These are phyloP conservation scores for Athalia rosae DNA, from an alignment of 2,888 invertebrate genomes.

Conservation along the genomic window DNA sequence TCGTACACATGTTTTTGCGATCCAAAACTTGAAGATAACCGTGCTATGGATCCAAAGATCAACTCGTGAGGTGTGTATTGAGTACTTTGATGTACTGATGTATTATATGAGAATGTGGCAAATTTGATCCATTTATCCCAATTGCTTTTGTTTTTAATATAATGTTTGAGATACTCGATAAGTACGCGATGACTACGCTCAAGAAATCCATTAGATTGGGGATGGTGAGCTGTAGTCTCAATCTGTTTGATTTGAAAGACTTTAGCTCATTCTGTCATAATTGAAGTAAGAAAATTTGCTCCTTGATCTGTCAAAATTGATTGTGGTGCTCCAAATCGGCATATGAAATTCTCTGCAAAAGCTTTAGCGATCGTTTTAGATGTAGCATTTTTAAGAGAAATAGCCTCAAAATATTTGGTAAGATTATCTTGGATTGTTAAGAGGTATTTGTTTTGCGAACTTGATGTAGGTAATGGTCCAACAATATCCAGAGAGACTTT, in stretches of 20 bases:
- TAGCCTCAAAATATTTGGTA: conserved; percentile 45
- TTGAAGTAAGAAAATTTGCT: conserved; percentile 36
- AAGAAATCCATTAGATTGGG: conserved; percentile 47
- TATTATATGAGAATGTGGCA: conserved; percentile 48
- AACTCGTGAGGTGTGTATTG: conserved; percentile 48
- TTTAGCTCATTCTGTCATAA: conserved; percentile 44
- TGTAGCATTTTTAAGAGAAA: conserved; percentile 25
- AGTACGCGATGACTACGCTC: conserved; percentile 45
- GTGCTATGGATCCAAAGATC: conserved; percentile 46
- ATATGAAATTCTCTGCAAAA: conserved; percentile 46
- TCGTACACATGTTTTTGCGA: neutral
- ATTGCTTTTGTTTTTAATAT: conserved; percentile 12
- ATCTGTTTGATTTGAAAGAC: conserved; percentile 45
- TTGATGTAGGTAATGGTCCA: conserved; percentile 47
- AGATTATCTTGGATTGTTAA: conserved; percentile 45
- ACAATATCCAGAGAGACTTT: conserved; percentile 48
- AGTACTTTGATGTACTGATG: conserved; percentile 47
- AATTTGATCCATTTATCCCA: conserved; percentile 49
- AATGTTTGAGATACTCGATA: conserved; percentile 43
- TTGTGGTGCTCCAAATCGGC: conserved; percentile 47
- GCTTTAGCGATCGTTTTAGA: conserved; percentile 49
- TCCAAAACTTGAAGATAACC: neutral
- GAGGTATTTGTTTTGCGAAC: conserved; percentile 50
- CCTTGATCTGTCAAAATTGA: conserved; percentile 49
- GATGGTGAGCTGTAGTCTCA: conserved; percentile 47